A percentile compares a stretch with the other conserved stretches of the same genome.
phyloP scores from a whole-genome alignment of 2,888 invertebrate genomes.

The Stegophylla sp. region DNA sequence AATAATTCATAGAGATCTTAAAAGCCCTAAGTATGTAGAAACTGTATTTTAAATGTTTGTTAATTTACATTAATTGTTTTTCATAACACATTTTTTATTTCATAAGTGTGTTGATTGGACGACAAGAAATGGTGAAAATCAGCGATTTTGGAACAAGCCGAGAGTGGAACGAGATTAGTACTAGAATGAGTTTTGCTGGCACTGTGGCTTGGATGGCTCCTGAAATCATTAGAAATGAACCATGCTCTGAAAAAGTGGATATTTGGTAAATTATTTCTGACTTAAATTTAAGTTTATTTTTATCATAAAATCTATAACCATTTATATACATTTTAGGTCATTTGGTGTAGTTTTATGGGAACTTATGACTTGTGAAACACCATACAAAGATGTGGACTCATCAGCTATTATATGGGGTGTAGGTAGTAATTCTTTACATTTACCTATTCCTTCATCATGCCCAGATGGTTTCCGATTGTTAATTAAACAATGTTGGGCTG shows the following conservation, averaged over 20 bases:
- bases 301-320: neutral
- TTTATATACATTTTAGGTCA: constrained; percentile 68
- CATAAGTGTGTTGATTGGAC: constrained; percentile 81
- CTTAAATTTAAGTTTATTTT: neutral
- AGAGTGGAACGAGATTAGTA: constrained; percentile 92
- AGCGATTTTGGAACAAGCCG: constrained; percentile 97
- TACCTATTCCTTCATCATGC: constrained; percentile 89
- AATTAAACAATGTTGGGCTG: constrained; percentile 90
- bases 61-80: constrained; percentile 34
- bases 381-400: constrained; percentile 92
- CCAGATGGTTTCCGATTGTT: constrained; percentile 87
- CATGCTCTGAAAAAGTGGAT: constrained; percentile 96
- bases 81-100: constrained; percentile 62
- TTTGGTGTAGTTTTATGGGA: constrained; percentile 99
- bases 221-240: constrained; percentile 95
- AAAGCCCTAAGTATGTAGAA: constrained; percentile 92
- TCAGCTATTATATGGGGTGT: constrained; percentile 98
- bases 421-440: constrained; percentile 87
- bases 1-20: constrained; percentile 97
- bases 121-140: constrained; percentile 85
- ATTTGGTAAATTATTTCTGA: constrained; percentile 75
- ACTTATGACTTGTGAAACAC: constrained; percentile 89
- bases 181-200: constrained; percentile 97
- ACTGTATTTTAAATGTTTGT: constrained; percentile 35
- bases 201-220: constrained; percentile 99